Percentiles rank a stretch among this genome's conserved stretches.
These are phyloP conservation scores for Lepidiolamprologus cunningtoni DNA, from an alignment of 2,113 vertebrate genomes.

Conservation along the genomic window DNA sequence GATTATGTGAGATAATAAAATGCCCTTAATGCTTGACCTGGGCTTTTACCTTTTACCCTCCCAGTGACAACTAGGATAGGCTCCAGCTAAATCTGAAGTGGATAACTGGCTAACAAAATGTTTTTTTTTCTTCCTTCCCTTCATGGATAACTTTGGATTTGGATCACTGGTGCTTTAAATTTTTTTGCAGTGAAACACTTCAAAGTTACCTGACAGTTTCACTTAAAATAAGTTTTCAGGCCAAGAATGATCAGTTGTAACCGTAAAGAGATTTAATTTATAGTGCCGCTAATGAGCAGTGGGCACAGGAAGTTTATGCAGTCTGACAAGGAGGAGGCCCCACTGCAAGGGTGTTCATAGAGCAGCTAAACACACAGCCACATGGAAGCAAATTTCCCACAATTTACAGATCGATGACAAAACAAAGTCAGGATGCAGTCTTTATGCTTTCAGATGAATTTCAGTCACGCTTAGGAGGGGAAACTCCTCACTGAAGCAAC, in stretches of 20 bases:
- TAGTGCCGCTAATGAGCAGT: neutral
- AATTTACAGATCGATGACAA: neutral
- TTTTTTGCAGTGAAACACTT: neutral
- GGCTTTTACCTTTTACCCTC: fast-evolving
- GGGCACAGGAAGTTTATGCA: conserved; percentile 23
- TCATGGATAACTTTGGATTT: neutral
- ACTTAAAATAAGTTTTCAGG: neutral
- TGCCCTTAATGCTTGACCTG: neutral
- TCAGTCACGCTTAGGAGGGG: neutral
- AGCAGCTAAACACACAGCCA: neutral
- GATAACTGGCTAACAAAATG: neutral
- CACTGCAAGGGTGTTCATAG: conserved; percentile 10
- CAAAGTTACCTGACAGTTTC: neutral
- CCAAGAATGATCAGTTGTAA: neutral
- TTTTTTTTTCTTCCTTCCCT: fast-evolving
- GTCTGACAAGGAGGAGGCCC: conserved; percentile 58
- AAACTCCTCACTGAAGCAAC: neutral
- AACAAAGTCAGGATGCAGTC: neutral
- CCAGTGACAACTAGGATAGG: neutral
- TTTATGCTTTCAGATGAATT: neutral
- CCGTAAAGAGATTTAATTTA: neutral
- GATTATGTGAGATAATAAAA: neutral
- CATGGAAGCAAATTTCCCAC: neutral
- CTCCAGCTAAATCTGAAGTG: neutral
- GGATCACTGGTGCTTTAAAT: neutral